Percentiles rank a stretch among this genome's conserved stretches.
phyloP scores from a whole-genome alignment of 2,888 invertebrate species.

The Euproctis similis region DNA sequence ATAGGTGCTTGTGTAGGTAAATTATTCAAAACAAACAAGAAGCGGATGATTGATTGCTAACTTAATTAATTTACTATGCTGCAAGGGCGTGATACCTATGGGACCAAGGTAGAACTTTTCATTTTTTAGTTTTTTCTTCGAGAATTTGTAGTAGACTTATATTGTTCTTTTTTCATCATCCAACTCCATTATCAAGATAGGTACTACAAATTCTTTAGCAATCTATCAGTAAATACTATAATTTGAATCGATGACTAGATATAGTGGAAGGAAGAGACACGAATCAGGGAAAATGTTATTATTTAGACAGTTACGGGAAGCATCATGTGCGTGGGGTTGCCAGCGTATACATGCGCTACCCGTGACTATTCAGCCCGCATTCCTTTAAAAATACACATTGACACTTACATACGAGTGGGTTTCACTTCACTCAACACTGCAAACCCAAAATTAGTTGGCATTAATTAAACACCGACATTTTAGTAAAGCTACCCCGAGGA shows the following conservation, averaged over 20 bases:
- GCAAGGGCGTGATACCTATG: conserved; percentile 53
- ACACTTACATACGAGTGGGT: conserved; percentile 67
- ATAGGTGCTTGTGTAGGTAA: conserved; percentile 48
- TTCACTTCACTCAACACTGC: conserved; percentile 72
- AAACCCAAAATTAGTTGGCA: conserved; percentile 71
- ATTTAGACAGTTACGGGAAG: conserved; percentile 42
- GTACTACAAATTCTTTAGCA: conserved; percentile 51
- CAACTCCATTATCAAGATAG: conserved; percentile 25
- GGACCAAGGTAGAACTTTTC: conserved; percentile 37
- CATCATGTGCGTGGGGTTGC: conserved; percentile 61
- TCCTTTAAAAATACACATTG: conserved; percentile 58
- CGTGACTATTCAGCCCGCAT: conserved; percentile 66
- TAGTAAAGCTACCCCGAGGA: conserved; percentile 50
- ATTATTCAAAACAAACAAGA: conserved; percentile 43
- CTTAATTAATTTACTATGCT: conserved; percentile 44
- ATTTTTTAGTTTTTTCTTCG: conserved; percentile 14
- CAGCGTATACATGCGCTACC: conserved; percentile 69
- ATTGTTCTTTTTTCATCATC: too few species aligned
- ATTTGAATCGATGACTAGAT: too few species aligned
- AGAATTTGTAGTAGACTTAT: conserved; percentile 44
- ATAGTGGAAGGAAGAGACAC: too few species aligned
- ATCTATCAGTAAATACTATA: too few species aligned
- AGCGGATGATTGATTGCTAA: conserved; percentile 68
- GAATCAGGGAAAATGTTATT: too few species aligned
- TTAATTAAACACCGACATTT: conserved; percentile 47